Evolutionary conservation across 2,888 invertebrate species (phyloP), one percentile per base, ranked within the genome.

Genomic region (Phyllotreta cruciferae): DNA sequence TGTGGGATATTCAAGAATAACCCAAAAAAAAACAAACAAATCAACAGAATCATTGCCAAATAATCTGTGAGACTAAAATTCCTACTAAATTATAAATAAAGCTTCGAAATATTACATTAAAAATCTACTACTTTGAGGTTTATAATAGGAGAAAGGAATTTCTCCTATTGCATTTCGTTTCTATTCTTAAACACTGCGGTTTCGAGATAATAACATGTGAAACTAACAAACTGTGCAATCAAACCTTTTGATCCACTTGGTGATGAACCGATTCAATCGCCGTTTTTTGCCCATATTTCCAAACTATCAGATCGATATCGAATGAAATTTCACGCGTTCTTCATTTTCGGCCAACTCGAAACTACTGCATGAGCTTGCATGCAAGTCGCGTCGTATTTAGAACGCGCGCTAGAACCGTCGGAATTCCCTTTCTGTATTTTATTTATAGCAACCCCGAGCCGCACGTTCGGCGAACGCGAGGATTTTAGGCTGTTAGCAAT

Each of bases 241-340:
- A 57, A 64, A 81, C 81, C 82, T 82, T 71, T 80, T 81, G 60
- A 82, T 80, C 82, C 82, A 82, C 73, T 80, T 80, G 24, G 76
- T 77, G 62, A 82, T 80, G 56, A 82, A 76, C 55, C 77, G 76
- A 70, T 81, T 80, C 66, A 81, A 70, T 66, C 80, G 75, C 56
- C 78, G 75, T 66, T 76, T 79, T 73, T 81, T 81, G 41, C 80
- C 80, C 81, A 81, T 81, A 58, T 64, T 71, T 9, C 52, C 37
- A 56, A 1, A 24, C 24, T 3, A 60, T 35, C 36, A 36, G 35
- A 65, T 60, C 45, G 9, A 56, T 56, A n/a, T 39, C 24, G 41
- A 53, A 56, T 11, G 3, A n/a, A 49, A 2, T 10, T 49, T 10
- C 49, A 61, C 57, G 57, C 54, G 36, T 60, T 47, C 13, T 39